phyloP scores from a whole-genome alignment of 2,888 invertebrate species.

The Smittia sp. region DNA sequence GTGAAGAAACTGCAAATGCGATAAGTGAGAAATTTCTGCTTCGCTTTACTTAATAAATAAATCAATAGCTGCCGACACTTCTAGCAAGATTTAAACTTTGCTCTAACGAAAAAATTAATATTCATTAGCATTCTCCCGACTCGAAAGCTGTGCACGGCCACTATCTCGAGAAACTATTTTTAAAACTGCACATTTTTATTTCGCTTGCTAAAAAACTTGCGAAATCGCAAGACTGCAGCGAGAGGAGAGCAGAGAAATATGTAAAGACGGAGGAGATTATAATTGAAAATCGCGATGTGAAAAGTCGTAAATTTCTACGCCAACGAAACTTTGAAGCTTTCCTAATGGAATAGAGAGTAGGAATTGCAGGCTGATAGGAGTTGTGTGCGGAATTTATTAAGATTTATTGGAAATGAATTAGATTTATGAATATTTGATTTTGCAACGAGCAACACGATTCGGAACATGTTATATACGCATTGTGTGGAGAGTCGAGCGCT shows the following conservation, averaged over 20 bases:
- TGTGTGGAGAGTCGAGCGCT: no score
- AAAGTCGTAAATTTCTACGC: slow-evolving; percentile 37
- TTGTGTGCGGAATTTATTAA: slow-evolving; percentile 25
- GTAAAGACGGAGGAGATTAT: slow-evolving; percentile 4
- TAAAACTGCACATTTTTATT: slow-evolving; percentile 12
- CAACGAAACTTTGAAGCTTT: slow-evolving; percentile 29
- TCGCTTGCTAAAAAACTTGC: slow-evolving; percentile 13
- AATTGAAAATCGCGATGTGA: slow-evolving; percentile 33
- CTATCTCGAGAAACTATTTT: slow-evolving; percentile 21
- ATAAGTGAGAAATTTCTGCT: slow-evolving; percentile 18
- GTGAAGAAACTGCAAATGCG: slow-evolving; percentile 5
- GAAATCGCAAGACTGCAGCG: neutral
- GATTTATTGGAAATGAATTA: slow-evolving; percentile 37
- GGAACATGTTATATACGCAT: no score
- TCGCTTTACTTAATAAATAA: slow-evolving; percentile 14
- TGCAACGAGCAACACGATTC: neutral
- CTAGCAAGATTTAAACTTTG: neutral
- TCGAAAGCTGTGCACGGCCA: neutral
- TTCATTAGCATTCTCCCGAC: slow-evolving; percentile 25
- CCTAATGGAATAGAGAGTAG: slow-evolving; percentile 22
- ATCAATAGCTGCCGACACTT: slow-evolving; percentile 30
- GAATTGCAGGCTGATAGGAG: slow-evolving; percentile 29
- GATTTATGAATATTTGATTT: slow-evolving; percentile 18
- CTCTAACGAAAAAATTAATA: slow-evolving; percentile 33
- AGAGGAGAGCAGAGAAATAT: neutral